Evolutionary conservation across 2,888 invertebrate genomes (phyloP).

Genomic region (Rhorus exstirpatorius): DNA sequence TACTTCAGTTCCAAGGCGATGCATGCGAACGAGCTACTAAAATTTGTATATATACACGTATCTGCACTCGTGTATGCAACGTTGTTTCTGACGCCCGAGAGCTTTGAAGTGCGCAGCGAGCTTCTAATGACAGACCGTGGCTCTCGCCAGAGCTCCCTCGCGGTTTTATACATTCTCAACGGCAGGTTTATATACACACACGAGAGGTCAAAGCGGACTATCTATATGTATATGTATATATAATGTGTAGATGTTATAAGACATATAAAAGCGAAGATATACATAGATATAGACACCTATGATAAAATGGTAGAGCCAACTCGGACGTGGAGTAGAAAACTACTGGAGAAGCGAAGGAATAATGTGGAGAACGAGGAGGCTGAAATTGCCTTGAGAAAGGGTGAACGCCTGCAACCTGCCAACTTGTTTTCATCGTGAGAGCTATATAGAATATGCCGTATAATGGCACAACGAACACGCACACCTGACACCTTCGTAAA

Average conservation of each 20-base stretch:
- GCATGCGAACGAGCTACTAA: conserved; percentile 59
- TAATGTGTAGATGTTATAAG: not conserved
- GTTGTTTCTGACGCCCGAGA: conserved; percentile 22
- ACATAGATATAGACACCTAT: conserved; percentile 28
- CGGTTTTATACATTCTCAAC: conserved; percentile 4
- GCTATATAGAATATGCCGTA: conserved; percentile 26
- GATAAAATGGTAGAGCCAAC: conserved; percentile 40
- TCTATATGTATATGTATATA: not conserved
- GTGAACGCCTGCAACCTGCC: conserved; percentile 41
- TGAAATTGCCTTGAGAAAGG: not conserved
- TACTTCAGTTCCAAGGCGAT: conserved; percentile 66
- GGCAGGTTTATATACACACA: not conserved
- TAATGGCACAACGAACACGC: conserved; percentile 56
- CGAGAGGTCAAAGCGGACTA: conserved; percentile 5
- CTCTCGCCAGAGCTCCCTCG: not conserved
- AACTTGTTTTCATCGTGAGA: conserved; percentile 49
- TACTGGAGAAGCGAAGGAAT: conserved; percentile 21
- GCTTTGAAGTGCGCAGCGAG: conserved; percentile 63
- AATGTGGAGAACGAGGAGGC: not conserved
- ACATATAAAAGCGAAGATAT: not conserved
- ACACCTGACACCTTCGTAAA: conserved; percentile 57
- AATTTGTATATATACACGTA: not conserved
- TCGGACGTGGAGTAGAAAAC: conserved; percentile 41
- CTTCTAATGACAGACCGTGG: conserved; percentile 61
- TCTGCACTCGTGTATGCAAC: conserved; percentile 1